Percentiles rank a stretch among this genome's conserved stretches.
Conservation (phyloP, 2,888 invertebrate genomes). For the Oscheius onirici region DNA sequence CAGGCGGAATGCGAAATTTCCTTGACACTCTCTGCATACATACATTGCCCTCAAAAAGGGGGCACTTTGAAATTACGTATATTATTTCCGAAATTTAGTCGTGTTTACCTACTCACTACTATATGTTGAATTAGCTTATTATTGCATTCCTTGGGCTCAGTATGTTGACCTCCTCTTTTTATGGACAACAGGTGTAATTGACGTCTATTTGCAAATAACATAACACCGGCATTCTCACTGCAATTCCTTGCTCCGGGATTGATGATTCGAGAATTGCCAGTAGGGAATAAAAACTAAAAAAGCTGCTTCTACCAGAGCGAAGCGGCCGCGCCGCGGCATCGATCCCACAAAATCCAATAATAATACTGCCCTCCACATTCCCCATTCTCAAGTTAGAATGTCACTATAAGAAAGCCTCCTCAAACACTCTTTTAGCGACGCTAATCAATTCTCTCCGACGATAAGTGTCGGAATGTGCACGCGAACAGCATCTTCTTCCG, state of each 20-base stretch:
- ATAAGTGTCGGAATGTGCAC: neutral
- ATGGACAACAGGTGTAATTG: neutral
- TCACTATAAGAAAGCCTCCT: slow-evolving; percentile 6
- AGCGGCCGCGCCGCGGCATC: slow-evolving; percentile 34
- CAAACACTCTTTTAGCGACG: slow-evolving; percentile 12
- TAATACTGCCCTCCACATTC: slow-evolving; percentile 29
- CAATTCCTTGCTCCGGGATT: neutral
- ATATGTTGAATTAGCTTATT: no score
- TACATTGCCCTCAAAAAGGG: neutral
- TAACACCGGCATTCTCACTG: neutral
- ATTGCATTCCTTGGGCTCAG: no score
- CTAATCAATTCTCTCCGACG: slow-evolving; percentile 6
- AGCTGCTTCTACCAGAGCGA: slow-evolving; percentile 28
- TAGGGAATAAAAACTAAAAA: slow-evolving; percentile 18
- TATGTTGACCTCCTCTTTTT: no score
- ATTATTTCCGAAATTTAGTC: neutral
- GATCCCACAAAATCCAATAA: slow-evolving; percentile 37
- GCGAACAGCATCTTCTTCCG: neutral
- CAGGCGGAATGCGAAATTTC: slow-evolving; percentile 22
- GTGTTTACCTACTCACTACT: neutral
- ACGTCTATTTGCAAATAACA: neutral
- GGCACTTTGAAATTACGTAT: neutral
- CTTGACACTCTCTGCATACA: slow-evolving; percentile 25
- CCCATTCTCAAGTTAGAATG: slow-evolving; percentile 25
- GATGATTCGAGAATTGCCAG: neutral